These are phyloP conservation scores for Eurystomus glaucurus DNA, from an alignment of 2,797 vertebrate species.

Conservation along the genomic window DNA sequence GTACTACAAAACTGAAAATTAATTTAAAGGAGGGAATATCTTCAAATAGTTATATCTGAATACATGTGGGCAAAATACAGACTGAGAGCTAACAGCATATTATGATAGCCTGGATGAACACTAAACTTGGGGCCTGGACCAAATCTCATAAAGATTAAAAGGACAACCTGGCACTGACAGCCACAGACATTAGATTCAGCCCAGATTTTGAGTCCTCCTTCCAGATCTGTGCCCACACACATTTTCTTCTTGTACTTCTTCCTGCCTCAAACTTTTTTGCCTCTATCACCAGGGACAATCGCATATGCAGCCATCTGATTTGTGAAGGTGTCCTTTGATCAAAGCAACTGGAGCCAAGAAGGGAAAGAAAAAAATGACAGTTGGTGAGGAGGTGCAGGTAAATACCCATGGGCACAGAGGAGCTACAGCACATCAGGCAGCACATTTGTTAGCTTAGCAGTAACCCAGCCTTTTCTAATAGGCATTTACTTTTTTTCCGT, in stretches of 20 bases:
- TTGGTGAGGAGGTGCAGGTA: not conserved
- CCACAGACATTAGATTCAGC: not conserved
- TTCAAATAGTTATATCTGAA: constrained; percentile 54
- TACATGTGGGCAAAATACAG: not conserved
- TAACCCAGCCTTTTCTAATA: not conserved
- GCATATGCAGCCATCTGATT: not conserved
- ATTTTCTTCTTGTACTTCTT: not conserved
- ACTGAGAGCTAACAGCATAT: not conserved
- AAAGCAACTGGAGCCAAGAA: not conserved
- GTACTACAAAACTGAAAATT: constrained; percentile 47
- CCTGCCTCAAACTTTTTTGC: not conserved
- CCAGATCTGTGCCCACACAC: not conserved
- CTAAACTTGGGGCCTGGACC: accelerated
- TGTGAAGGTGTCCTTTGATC: not conserved
- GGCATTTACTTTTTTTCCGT: not conserved
- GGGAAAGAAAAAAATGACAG: not conserved
- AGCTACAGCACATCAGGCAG: not conserved
- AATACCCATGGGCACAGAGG: not conserved
- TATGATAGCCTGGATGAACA: accelerated
- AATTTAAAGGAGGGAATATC: constrained; percentile 44
- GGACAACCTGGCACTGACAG: not conserved
- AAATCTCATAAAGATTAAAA: not conserved
- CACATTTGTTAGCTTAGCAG: not conserved
- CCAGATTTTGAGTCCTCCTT: not conserved
- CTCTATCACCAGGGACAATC: accelerated